Base-by-base conservation (phyloP, 1,140 invertebrate species). In the Monomorium pharaonis region DNA sequence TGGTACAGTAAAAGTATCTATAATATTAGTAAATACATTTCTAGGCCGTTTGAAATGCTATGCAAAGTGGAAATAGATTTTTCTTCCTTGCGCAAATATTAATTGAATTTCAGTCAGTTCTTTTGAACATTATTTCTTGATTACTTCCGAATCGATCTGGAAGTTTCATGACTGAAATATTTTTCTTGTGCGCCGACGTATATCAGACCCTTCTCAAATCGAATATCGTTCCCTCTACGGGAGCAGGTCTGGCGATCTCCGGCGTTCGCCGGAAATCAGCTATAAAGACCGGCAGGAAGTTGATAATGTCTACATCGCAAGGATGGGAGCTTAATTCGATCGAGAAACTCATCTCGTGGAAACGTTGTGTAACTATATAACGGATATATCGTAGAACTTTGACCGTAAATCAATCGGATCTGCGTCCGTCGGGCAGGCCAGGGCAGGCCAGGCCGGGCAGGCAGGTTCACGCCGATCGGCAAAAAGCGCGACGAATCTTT, bases 391-490 rank as follows among this genome's bases (percentile, higher is more conserved):
- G 4, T 18, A 27, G 30, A 75, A 87, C 33, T 77, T 87, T 49
- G 51, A 47, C n/a, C 78, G 88, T 86, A 86, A 86, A 84, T 89
- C 88, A 76, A 89, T 90, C 56, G 83, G 80, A 84, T 89, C 81
- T 74, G 49, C 58, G 47, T 65, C 42, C 60, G 58, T 89, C 88
- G 58, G 54, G 14, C 21, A 21, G 58, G 21, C 14, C 18, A 27
- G 1, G 16, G 37, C 9, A 63, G n/a, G 80, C 75, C 54, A 74
- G 37, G 63, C 37, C 60, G n/a, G 80, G 85, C 54, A 74, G 37
- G 63, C 37, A 69, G n/a, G 65, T 67, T n/a, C 18, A 47, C 16
- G 62, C 16, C 24, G 27, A 42, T 67, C 72, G 86, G 69, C 33
- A 58, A 70, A 84, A 87, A 76, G 69, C 54, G 74, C 54, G 37